phyloP scores from a whole-genome alignment of 2,888 invertebrate genomes.

The Theodoxus fluviatilis region DNA sequence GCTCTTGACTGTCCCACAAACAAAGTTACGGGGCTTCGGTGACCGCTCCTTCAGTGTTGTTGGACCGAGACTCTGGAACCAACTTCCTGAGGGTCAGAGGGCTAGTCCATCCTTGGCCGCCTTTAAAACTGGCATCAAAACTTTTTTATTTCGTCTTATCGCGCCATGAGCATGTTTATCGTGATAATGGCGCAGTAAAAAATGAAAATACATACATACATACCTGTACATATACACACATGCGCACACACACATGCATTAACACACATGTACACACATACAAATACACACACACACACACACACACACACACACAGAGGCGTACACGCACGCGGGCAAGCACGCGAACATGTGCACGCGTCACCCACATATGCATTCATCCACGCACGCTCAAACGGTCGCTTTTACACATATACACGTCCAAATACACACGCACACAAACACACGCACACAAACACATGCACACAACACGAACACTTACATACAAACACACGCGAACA shows the following conservation, averaged over 20 bases:
- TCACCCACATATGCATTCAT: not conserved
- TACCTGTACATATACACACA: not conserved
- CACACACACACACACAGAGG: not conserved
- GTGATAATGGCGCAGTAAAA: not conserved
- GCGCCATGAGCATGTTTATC: too few relatives aligned
- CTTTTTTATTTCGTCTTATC: too few relatives aligned
- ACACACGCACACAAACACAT: not conserved
- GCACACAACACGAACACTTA: not conserved
- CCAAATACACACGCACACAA: not conserved
- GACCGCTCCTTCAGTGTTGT: too few relatives aligned
- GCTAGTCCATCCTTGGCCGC: too few relatives aligned
- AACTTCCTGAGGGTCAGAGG: too few relatives aligned
- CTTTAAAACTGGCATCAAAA: too few relatives aligned
- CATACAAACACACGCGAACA: slow-evolving; percentile 1
- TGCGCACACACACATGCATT: slow-evolving; percentile 4
- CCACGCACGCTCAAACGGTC: not conserved
- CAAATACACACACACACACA: not conserved
- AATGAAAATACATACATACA: not conserved
- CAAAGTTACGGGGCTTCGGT: too few relatives aligned
- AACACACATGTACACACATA: not conserved
- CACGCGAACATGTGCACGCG: not conserved
- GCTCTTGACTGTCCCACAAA: too few relatives aligned
- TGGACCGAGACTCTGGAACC: too few relatives aligned
- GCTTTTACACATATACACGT: not conserved
- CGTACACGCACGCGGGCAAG: not conserved